A percentile compares a stretch with the other conserved stretches of the same genome.
phyloP scores from a whole-genome alignment of 2,113 vertebrate species.

The Chiloscyllium plagiosum region DNA sequence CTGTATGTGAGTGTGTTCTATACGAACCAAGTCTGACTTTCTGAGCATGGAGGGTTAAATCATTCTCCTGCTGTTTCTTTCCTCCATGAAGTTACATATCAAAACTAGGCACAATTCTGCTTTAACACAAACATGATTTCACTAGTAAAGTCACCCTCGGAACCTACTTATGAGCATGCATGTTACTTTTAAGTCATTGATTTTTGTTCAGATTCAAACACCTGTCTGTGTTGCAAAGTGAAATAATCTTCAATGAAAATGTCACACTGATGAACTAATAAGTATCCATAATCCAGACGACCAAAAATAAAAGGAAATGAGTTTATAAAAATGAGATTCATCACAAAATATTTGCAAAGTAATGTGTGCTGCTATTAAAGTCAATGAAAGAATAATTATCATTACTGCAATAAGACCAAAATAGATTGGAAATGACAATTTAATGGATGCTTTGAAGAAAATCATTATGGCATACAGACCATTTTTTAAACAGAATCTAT shows the following conservation, averaged over 20 bases:
- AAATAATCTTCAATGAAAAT: background rate
- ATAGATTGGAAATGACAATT: constrained; percentile 33
- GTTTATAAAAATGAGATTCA: background rate
- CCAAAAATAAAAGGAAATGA: background rate
- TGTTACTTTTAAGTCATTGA: background rate
- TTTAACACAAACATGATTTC: background rate
- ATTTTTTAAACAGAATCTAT: constrained; percentile 10
- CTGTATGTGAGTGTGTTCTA: background rate
- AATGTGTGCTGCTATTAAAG: constrained; percentile 24
- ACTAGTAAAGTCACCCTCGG: background rate
- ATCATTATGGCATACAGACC: background rate
- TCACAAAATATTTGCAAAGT: constrained; percentile 26
- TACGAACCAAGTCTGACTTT: background rate
- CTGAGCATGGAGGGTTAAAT: background rate
- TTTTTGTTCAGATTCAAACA: background rate
- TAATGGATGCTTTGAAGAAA: constrained; percentile 19
- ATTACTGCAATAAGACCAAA: background rate
- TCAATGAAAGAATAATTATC: constrained; percentile 31
- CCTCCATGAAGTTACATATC: background rate
- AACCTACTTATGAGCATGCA: background rate
- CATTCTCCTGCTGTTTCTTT: background rate
- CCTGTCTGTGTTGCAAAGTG: background rate
- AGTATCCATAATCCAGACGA: background rate
- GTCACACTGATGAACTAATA: background rate
- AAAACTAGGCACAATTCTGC: background rate